Evolutionary conservation across 2,113 vertebrate species (phyloP).

Genomic region (Lates calcarifer): DNA sequence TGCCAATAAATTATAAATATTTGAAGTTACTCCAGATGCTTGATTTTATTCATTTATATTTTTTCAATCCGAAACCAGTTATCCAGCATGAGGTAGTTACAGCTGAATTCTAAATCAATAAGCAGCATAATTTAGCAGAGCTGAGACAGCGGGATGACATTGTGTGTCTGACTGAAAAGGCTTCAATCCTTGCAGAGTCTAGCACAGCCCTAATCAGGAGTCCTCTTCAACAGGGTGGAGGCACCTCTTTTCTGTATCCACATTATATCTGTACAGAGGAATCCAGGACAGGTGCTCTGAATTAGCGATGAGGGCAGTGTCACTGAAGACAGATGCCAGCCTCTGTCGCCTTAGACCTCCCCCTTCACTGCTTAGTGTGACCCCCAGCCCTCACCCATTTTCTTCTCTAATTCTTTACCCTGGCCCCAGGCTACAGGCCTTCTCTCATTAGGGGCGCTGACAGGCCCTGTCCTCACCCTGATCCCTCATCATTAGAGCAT

Average conservation of each 20-base stretch:
- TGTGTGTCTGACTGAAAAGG: slow-evolving; percentile 49
- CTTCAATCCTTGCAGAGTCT: slow-evolving; percentile 19
- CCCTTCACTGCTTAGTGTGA: slow-evolving; percentile 29
- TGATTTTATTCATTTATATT: slow-evolving; percentile 41
- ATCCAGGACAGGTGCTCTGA: slow-evolving; percentile 57
- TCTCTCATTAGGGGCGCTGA: slow-evolving; percentile 84
- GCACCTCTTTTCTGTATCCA: slow-evolving; percentile 43
- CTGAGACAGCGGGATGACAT: slow-evolving; percentile 51
- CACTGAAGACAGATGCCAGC: slow-evolving; percentile 80
- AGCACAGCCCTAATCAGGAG: slow-evolving; percentile 42
- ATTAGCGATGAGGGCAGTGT: slow-evolving; percentile 69
- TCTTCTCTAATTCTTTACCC: slow-evolving; percentile 67
- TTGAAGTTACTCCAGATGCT: slow-evolving; percentile 12
- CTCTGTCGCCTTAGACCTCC: slow-evolving; percentile 60
- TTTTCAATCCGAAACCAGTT: slow-evolving; percentile 22
- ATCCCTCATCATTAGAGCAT: slow-evolving; percentile 88
- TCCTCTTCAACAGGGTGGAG: slow-evolving; percentile 23
- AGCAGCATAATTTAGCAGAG: slow-evolving; percentile 61
- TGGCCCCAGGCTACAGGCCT: slow-evolving; percentile 74
- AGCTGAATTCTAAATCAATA: slow-evolving; percentile 63
- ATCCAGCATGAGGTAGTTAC: slow-evolving; percentile 55
- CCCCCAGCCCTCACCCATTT: slow-evolving; percentile 61
- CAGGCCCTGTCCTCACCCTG: slow-evolving; percentile 81
- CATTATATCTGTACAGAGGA: slow-evolving; percentile 66
- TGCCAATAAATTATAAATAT: slow-evolving; percentile 31